Conservation (phyloP, 30 jellyfish, hydroid and myxozoan species). For the Turritopsis rubra region DNA sequence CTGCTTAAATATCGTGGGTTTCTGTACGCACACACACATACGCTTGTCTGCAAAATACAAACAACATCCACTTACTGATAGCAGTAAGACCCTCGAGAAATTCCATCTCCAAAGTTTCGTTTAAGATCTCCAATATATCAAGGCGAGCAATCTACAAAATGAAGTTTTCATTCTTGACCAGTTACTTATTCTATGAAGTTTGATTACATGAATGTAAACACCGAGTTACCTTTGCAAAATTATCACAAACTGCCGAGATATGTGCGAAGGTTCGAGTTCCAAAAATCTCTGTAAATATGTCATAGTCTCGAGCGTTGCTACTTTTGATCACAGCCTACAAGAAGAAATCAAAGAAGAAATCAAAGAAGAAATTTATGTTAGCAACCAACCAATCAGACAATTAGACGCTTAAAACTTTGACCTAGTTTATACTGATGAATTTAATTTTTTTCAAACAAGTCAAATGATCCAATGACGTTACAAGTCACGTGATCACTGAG, state of each 20-base stretch:
- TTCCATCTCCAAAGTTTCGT: conserved; percentile 55
- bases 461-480: no score
- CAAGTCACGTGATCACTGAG: no score
- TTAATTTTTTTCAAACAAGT: no score
- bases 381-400: background rate
- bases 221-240: conserved; percentile 48
- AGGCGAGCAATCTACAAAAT: conserved; percentile 51
- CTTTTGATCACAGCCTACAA: conserved; percentile 6
- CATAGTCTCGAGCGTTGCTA: conserved; percentile 28
- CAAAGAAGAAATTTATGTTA: background rate
- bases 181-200: background rate
- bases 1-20: no score
- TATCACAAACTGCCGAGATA: conserved; percentile 42
- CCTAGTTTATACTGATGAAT: no score
- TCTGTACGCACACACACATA: no score
- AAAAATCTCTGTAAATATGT: conserved; percentile 55
- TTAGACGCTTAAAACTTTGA: background rate
- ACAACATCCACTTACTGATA: conserved; percentile 39
- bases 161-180: background rate
- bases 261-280: conserved; percentile 75
- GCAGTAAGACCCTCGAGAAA: conserved; percentile 91
- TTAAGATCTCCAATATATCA: conserved; percentile 80
- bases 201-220: background rate
- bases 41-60: background rate
- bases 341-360: background rate